Percentiles rank a stretch among this genome's conserved stretches.
Conservation (phyloP, 2,888 invertebrate species). For the Acrobasis consociella region DNA sequence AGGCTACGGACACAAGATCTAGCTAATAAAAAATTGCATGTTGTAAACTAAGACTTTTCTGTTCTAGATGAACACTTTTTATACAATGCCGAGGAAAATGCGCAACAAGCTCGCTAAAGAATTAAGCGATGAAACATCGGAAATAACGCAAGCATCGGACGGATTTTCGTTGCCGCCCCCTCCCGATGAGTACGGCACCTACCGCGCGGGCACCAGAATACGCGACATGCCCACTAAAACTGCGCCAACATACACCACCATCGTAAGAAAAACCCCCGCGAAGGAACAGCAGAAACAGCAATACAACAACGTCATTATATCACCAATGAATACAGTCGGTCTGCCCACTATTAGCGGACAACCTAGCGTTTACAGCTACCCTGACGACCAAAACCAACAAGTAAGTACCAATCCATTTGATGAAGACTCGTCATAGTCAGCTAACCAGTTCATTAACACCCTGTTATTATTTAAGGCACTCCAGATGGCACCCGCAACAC, state of each 20-base stretch:
- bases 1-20: background rate
- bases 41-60: background rate
- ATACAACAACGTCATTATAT: slow-evolving; percentile 54
- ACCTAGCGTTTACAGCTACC: slow-evolving; percentile 64
- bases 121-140: slow-evolving; percentile 69
- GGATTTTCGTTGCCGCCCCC: slow-evolving; percentile 75
- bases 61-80: slow-evolving; percentile 75
- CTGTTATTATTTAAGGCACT: slow-evolving; percentile 52
- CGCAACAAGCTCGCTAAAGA: slow-evolving; percentile 65
- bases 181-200: slow-evolving; percentile 72
- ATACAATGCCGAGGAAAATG: slow-evolving; percentile 75
- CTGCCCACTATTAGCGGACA: slow-evolving; percentile 65
- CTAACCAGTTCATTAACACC: slow-evolving; percentile 38
- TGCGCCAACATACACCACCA: slow-evolving; percentile 63
- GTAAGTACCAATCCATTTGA: slow-evolving; percentile 74
- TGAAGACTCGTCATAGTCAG: slow-evolving; percentile 56
- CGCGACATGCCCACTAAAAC: slow-evolving; percentile 65
- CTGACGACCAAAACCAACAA: slow-evolving; percentile 62
- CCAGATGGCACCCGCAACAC: slow-evolving; percentile 46
- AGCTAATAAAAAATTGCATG: background rate
- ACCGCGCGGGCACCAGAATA: slow-evolving; percentile 66
- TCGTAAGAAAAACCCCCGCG: slow-evolving; percentile 58
- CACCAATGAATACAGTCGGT: slow-evolving; percentile 72
- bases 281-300: slow-evolving; percentile 54
- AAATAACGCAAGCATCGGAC: slow-evolving; percentile 72